A percentile compares a stretch with the other conserved stretches of the same genome.
phyloP scores from a whole-genome alignment of 2,888 invertebrate species.

The Tinea pellionella region DNA sequence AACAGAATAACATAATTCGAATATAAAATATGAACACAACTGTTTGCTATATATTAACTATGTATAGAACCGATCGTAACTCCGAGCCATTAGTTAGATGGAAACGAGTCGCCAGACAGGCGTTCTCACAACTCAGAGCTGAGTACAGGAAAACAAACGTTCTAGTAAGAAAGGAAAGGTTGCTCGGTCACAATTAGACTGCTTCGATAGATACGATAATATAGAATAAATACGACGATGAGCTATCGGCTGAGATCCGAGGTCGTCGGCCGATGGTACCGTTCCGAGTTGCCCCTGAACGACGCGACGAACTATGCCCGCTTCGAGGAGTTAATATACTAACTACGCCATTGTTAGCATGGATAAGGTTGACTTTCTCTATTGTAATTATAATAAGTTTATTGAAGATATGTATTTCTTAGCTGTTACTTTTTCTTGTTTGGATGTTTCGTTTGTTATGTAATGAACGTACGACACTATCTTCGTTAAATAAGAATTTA shows the following conservation, averaged over 20 bases:
- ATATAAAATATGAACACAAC: not conserved
- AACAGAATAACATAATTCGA: not conserved
- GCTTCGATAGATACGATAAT: slow-evolving; percentile 44
- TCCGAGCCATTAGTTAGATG: not conserved
- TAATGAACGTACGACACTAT: no score
- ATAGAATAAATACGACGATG: slow-evolving; percentile 65
- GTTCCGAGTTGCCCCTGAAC: slow-evolving; percentile 64
- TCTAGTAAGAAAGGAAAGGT: slow-evolving; percentile 10
- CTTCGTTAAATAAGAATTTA: no score
- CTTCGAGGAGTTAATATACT: not conserved
- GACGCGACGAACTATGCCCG: slow-evolving; percentile 22
- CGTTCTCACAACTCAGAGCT: slow-evolving; percentile 1
- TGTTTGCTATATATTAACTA: not conserved
- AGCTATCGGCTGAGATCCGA: slow-evolving; percentile 61
- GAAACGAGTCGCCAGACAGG: slow-evolving; percentile 7
- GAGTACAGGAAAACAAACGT: slow-evolving; percentile 5
- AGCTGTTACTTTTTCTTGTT: no score
- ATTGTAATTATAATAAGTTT: slow-evolving; percentile 1
- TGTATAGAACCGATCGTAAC: not conserved
- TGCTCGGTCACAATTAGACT: slow-evolving; percentile 13
- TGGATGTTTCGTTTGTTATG: no score
- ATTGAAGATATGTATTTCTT: not conserved
- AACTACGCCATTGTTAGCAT: not conserved
- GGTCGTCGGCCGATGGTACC: slow-evolving; percentile 65
- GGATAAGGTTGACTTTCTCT: not conserved